Evolutionary conservation across 2,797 vertebrate species (phyloP), one percentile per base, ranked within the genome.

Genomic region (Neomorphus geoffroyi): DNA sequence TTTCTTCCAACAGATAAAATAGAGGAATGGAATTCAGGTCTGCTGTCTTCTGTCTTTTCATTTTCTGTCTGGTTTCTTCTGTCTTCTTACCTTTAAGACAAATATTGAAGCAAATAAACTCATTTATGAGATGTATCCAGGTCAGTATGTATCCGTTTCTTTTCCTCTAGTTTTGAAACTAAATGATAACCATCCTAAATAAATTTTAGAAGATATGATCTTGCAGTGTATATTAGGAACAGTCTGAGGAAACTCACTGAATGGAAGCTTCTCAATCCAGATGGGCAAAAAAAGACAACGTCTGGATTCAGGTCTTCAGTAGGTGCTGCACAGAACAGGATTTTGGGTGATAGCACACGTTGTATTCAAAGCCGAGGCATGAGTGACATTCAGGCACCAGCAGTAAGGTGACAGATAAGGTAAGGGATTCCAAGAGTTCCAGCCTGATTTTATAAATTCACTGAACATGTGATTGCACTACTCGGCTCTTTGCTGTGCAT

Each of bases 281-380:
- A 14, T 32, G 28, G 24, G 21, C 5, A 32, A 60, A 16, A 66
- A 30, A 35, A 28, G 4, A 12, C 14, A 17, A 81, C 19, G 4
- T 33, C 27, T 70, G 43, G 37, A 46, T 28, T 80, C 2, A 8
- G 21, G 15, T 48, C 46, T 23, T 23, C 46, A 48, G 27, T 43
- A 10, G 9, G 4, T 27, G 28, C 13, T 74, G 70, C 58, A 56
- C 22, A 50, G 54, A 58, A 46, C 11, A 58, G 53, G 39, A 30
- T 73, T 82, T 86, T 50, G 24, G 33, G 50, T 30, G 41, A 27
- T 61, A 32, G 9, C 33, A 12, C 11, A 2, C 10, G 10, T 46
- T 0, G 1, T 67, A 24, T n/a, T 22, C 19, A 54, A 30, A 62
- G 22, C 64, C 62, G 45, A 72, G 35, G 33, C 1, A 0, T 30